Percentiles rank a stretch among this genome's conserved stretches.
phyloP scores from a whole-genome alignment of 2,888 invertebrate species.

The Aquatica leii region DNA sequence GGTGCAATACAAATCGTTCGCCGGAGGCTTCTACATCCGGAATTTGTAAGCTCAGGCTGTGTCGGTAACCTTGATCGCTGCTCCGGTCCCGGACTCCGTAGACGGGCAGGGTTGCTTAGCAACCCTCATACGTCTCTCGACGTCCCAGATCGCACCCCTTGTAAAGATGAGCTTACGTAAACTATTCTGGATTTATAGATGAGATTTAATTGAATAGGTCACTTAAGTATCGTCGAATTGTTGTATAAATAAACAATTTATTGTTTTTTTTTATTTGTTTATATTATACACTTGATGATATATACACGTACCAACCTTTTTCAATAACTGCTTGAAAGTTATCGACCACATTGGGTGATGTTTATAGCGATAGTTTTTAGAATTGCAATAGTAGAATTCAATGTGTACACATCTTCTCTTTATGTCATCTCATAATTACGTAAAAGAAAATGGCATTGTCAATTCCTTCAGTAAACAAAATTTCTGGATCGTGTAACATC shows the following conservation, averaged over 20 bases:
- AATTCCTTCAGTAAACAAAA: constrained; percentile 11
- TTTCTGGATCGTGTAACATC: constrained; percentile 12
- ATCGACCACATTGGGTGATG: constrained; percentile 45
- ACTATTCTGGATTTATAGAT: constrained; percentile 12
- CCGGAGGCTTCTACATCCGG: constrained; percentile 39
- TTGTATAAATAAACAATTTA: not conserved
- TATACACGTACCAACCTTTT: constrained; percentile 24
- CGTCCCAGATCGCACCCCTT: constrained; percentile 34
- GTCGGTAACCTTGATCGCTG: constrained; percentile 55
- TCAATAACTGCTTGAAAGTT: constrained; percentile 37
- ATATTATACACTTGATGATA: not conserved
- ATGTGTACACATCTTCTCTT: no score
- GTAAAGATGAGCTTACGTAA: constrained; percentile 24
- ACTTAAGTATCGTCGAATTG: not conserved
- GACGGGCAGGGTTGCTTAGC: constrained; percentile 46
- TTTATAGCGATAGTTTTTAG: constrained; percentile 45
- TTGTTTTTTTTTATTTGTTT: not conserved
- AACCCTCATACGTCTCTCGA: constrained; percentile 44
- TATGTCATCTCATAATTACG: constrained; percentile 27
- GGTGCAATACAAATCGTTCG: constrained; percentile 41
- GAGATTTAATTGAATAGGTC: constrained; percentile 3
- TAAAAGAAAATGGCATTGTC: constrained; percentile 4
- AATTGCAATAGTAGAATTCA: constrained; percentile 44
- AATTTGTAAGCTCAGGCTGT: constrained; percentile 46
- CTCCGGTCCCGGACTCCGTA: constrained; percentile 49